phyloP scores from a whole-genome alignment of 2,888 invertebrate species.

The Nematopogon swammerdamellus region DNA sequence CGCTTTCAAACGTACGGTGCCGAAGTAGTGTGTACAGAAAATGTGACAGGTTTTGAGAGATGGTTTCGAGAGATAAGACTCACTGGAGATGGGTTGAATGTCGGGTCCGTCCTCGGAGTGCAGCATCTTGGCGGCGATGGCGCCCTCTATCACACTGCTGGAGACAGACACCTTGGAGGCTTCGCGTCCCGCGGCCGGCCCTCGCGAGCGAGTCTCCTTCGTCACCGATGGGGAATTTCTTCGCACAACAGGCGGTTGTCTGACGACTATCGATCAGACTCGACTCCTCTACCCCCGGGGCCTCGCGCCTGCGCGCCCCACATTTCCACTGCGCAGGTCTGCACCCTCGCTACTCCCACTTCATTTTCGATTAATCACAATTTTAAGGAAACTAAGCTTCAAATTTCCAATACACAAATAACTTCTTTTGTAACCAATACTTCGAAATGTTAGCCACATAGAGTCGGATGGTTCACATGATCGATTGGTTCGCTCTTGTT shows the following conservation, averaged over 20 bases:
- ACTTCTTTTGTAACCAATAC: too few relatives aligned
- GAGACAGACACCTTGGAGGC: slow-evolving; percentile 43
- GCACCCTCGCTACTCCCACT: too few relatives aligned
- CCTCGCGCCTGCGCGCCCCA: slow-evolving; percentile 14
- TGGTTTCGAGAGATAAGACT: too few relatives aligned
- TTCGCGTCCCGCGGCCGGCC: slow-evolving; percentile 14
- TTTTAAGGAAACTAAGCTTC: too few relatives aligned
- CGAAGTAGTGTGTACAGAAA: too few relatives aligned
- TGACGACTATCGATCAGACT: slow-evolving; percentile 40
- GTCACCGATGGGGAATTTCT: neutral
- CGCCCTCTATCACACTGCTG: slow-evolving; percentile 41
- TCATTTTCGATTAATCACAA: too few relatives aligned
- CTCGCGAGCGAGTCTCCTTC: neutral
- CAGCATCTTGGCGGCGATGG: slow-evolving; percentile 50
- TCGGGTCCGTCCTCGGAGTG: slow-evolving; percentile 55
- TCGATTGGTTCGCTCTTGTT: too few relatives aligned
- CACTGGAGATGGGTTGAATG: slow-evolving; percentile 54
- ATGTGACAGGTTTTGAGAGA: too few relatives aligned
- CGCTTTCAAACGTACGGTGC: too few relatives aligned
- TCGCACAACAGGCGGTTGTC: slow-evolving; percentile 46
- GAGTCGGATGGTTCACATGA: too few relatives aligned
- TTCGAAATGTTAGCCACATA: too few relatives aligned
- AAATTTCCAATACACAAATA: too few relatives aligned
- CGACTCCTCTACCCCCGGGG: slow-evolving; percentile 2
- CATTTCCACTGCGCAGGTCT: neutral